Evolutionary conservation across 2,888 invertebrate genomes (phyloP), one percentile per base, ranked within the genome.

Genomic region (Oegoconia quadripuncta): DNA sequence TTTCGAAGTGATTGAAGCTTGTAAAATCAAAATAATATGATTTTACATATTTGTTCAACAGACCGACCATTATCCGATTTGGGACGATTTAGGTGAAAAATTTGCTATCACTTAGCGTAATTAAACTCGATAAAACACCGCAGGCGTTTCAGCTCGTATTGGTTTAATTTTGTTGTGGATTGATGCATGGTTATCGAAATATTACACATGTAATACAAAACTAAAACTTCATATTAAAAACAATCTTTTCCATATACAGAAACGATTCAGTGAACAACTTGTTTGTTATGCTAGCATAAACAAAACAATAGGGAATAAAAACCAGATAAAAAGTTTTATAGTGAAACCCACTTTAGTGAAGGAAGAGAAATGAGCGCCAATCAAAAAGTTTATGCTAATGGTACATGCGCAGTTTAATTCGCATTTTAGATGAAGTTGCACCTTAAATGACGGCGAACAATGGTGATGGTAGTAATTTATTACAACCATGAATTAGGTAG

Each of bases 101-200:
- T 73, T 75, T 69, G 59, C 61, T 62, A 61, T 67, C 81, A 78
- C 78, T 82, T 77, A 72, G 64, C 59, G 52, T 64, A 75, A 82
- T 82, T 80, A 77, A 76, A 82, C 72, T 62, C 64, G 65, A 57
- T 64, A 59, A 54, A 62, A 59, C 63, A 44, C 47, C 41, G 45
- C 44, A 41, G 39, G 40, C 32, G 37, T 28, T 37, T 26, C 9
- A 17, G 29, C 14, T 23, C 33, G 32, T 36, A n/a, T 23, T 25
- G 26, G n/a, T n/a, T n/a, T n/a, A n/a, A n/a, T n/a, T n/a, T n/a
- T n/a, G n/a, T n/a, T n/a, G n/a, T n/a, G n/a, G n/a, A n/a, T n/a
- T n/a, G n/a, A n/a, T n/a, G n/a, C n/a, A n/a, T n/a, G n/a, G n/a
- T n/a, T n/a, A n/a, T n/a, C n/a, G n/a, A n/a, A n/a, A n/a, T n/a